Evolutionary conservation across 2,113 vertebrate species (phyloP).

Genomic region (Chionis minor): DNA sequence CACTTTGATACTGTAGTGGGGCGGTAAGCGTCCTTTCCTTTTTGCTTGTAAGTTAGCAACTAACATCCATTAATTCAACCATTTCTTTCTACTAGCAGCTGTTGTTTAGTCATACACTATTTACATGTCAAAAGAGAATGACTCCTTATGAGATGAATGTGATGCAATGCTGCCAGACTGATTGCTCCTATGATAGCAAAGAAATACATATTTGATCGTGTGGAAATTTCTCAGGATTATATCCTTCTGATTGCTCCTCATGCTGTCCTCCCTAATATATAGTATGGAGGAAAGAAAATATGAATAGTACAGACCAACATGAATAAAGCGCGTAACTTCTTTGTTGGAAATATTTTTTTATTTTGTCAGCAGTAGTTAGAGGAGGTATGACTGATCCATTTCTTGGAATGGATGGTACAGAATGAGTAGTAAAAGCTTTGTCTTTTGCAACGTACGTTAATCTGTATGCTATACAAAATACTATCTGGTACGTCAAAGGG

Average conservation of each 20-base stretch:
- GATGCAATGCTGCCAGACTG: background rate
- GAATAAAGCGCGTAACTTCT: background rate
- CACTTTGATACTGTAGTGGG: background rate
- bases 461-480: background rate
- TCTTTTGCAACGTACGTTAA: background rate
- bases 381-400: background rate
- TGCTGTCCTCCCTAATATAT: background rate
- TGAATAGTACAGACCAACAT: background rate
- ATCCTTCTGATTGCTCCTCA: background rate
- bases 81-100: background rate
- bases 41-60: background rate
- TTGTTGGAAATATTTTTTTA: background rate
- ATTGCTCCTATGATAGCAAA: background rate
- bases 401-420: background rate
- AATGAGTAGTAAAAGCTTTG: background rate
- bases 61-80: background rate
- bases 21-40: too few relatives aligned
- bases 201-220: background rate
- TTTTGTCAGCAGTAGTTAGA: background rate
- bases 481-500: background rate
- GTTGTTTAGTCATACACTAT: background rate
- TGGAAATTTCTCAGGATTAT: background rate
- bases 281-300: background rate
- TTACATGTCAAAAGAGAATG: conserved; percentile 2
- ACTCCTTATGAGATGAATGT: background rate